These are phyloP conservation scores for Aphis gossypii DNA, from an alignment of 1,140 invertebrate species.

Conservation along the genomic window DNA sequence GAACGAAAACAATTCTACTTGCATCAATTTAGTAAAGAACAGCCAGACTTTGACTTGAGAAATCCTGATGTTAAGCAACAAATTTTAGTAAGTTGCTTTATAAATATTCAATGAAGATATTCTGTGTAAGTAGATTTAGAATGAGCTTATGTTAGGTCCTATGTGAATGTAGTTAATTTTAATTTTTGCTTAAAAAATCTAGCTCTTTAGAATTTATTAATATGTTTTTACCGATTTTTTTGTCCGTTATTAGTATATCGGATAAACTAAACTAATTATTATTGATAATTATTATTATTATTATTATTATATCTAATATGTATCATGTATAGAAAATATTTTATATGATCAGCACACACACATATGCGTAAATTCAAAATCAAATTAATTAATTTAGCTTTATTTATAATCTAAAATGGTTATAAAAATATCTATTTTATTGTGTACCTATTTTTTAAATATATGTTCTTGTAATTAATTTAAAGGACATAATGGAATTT, in stretches of 20 bases:
- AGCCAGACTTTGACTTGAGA: slow-evolving; percentile 76
- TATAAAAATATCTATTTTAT: background rate
- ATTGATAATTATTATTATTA: no score
- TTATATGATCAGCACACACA: background rate
- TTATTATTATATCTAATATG: no score
- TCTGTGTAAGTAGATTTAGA: no score
- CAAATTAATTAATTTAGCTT: background rate
- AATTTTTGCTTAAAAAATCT: no score
- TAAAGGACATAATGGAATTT: slow-evolving; percentile 66
- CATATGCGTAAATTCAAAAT: background rate
- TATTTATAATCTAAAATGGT: background rate
- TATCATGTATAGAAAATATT: no score
- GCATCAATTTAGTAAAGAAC: slow-evolving; percentile 72
- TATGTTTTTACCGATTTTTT: no score
- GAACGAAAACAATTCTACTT: slow-evolving; percentile 75
- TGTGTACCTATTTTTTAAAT: background rate
- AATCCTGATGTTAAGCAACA: slow-evolving; percentile 7
- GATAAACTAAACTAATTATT: no score
- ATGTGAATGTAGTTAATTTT: no score
- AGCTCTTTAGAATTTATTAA: no score
- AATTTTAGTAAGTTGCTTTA: background rate
- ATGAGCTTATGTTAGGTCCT: no score
- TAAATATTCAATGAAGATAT: no score
- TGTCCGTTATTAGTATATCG: no score
- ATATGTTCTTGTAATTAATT: background rate